These are phyloP conservation scores for Epizoanthus scotinus DNA, from an alignment of 92 coral and sea anemone species.

Conservation along the genomic window DNA sequence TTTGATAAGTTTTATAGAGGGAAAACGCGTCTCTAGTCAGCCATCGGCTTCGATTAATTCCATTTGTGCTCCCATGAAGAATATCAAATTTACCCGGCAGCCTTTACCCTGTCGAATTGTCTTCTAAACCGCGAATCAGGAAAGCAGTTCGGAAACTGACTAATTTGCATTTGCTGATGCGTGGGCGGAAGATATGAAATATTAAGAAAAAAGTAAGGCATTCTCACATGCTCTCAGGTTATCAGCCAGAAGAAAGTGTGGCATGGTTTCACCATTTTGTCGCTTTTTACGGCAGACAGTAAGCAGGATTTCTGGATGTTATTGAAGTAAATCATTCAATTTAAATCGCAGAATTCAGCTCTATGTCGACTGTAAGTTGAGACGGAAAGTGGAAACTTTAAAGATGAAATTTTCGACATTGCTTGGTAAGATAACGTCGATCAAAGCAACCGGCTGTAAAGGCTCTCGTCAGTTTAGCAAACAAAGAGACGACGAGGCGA, in stretches of 20 bases:
- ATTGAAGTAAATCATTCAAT: not conserved
- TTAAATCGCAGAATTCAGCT: not conserved
- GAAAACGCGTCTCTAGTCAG: not conserved
- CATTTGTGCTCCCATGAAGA: not conserved
- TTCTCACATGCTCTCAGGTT: constrained; percentile 3
- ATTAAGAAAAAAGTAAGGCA: not conserved
- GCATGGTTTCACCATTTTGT: not conserved
- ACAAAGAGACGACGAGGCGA: constrained; percentile 49
- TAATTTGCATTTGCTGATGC: constrained; percentile 11
- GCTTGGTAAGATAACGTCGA: constrained; percentile 55
- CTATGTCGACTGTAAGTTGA: constrained; percentile 20
- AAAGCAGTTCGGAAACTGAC: not conserved
- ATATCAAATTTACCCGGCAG: not conserved
- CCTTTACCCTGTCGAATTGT: not conserved
- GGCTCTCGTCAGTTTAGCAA: constrained; percentile 50
- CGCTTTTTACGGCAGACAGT: not conserved
- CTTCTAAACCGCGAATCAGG: not conserved
- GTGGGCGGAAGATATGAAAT: constrained; percentile 11
- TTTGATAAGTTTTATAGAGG: not conserved
- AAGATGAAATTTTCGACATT: constrained; percentile 58
- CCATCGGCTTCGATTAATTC: no score
- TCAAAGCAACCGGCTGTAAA: constrained; percentile 12
- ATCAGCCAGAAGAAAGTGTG: not conserved
- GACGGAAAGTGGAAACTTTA: not conserved
- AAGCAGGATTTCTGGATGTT: not conserved